phyloP scores from a whole-genome alignment of 2,888 invertebrate genomes.

The Aphidius colemani region DNA sequence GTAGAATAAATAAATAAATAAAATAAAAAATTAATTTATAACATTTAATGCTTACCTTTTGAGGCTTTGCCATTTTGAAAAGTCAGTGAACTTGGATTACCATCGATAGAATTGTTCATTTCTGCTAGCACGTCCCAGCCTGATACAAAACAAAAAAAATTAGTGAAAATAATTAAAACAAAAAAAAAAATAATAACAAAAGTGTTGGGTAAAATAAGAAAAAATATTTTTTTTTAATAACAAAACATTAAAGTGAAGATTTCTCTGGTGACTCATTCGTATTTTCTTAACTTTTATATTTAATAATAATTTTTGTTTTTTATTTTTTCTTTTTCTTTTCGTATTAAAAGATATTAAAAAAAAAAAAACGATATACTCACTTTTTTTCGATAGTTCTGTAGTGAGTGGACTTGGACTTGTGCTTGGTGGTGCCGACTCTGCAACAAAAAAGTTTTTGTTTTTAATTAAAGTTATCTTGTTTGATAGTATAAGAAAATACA shows the following conservation, averaged over 20 bases:
- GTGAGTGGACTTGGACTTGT: constrained; percentile 79
- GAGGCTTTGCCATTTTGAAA: constrained; percentile 60
- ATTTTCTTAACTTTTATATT: too few relatives aligned
- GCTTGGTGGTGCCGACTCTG: constrained; percentile 81
- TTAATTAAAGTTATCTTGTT: constrained; percentile 46
- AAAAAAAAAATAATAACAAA: constrained; percentile 1
- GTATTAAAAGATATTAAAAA: too few relatives aligned
- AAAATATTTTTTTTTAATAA: neutral
- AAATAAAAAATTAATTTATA: constrained; percentile 17
- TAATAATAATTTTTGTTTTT: too few relatives aligned
- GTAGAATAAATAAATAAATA: neutral
- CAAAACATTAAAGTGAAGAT: neutral
- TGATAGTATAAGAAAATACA: neutral
- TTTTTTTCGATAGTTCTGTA: constrained; percentile 64
- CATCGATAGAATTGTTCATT: constrained; percentile 67
- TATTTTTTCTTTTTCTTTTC: too few relatives aligned
- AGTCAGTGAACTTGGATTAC: constrained; percentile 69
- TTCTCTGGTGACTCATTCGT: neutral
- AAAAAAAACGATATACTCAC: constrained; percentile 39
- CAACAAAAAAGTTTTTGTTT: constrained; percentile 52
- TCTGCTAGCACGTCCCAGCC: constrained; percentile 62
- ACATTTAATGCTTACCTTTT: constrained; percentile 35
- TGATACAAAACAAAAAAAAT: constrained; percentile 35
- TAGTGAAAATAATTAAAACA: neutral
- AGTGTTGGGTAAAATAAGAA: neutral